phyloP scores from a whole-genome alignment of 2,797 vertebrate genomes.

The Scolopax rusticola region DNA sequence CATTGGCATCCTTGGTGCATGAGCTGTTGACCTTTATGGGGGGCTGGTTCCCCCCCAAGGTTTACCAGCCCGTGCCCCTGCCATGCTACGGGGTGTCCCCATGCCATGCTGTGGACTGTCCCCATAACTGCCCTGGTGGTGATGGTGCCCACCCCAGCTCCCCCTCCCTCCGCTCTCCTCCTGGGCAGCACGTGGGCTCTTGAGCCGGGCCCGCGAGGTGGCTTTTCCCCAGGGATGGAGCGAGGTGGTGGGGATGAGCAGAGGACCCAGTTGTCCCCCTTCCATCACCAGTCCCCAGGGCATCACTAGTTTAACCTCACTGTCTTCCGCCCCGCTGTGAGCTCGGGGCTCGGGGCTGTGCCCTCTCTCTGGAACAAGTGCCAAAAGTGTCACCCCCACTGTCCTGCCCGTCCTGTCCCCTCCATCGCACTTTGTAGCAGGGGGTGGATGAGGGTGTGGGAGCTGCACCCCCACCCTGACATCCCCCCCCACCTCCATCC shows the following conservation, averaged over 20 bases:
- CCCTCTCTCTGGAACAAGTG: conserved; percentile 62
- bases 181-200: background rate
- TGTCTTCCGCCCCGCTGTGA: conserved; percentile 17
- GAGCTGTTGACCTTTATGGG: background rate
- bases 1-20: background rate
- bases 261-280: background rate
- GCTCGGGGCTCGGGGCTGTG: conserved; percentile 19
- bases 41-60: rapidly evolving
- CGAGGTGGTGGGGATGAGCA: background rate
- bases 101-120: background rate
- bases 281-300: rapidly evolving
- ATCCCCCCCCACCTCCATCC: background rate
- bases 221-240: background rate
- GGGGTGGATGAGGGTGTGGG: background rate
- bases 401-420: background rate
- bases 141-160: background rate
- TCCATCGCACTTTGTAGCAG: background rate
- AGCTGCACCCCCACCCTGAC: background rate
- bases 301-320: background rate
- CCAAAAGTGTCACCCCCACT: conserved; percentile 17
- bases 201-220: rapidly evolving
- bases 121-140: background rate
- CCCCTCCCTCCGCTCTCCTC: background rate
- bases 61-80: background rate
- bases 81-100: background rate